phyloP scores from a whole-genome alignment of 2,888 invertebrate species.

The Luffia ferchaultella region DNA sequence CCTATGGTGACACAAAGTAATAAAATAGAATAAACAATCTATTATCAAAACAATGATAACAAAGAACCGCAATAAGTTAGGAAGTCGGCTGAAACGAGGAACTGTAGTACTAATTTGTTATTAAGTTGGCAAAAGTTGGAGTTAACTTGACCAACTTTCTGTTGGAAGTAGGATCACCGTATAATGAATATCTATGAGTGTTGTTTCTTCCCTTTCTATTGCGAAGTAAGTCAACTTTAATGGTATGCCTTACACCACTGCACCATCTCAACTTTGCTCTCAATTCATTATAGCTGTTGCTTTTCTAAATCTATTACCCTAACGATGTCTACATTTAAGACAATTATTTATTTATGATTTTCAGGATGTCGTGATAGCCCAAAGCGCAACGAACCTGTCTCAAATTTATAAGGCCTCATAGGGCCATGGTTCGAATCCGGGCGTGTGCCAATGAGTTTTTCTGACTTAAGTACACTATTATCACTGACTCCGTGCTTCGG shows the following conservation, averaged over 20 bases:
- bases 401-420: no score
- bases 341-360: no score
- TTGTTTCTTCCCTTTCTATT: constrained; percentile 26
- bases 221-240: constrained; percentile 17
- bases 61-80: background rate
- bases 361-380: no score
- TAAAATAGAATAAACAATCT: background rate
- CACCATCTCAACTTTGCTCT: constrained; percentile 6
- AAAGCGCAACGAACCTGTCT: no score
- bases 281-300: background rate
- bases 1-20: background rate
- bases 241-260: constrained; percentile 9
- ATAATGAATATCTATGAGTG: constrained; percentile 41
- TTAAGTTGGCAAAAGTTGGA: constrained; percentile 23
- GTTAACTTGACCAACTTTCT: constrained; percentile 28
- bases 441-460: no score
- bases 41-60: background rate
- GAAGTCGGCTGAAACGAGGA: background rate
- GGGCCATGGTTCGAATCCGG: no score
- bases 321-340: no score
- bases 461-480: no score
- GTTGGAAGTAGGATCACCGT: constrained; percentile 23
- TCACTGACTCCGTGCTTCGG: no score
- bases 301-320: background rate
- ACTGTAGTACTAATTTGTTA: background rate